A percentile compares a stretch with the other conserved stretches of the same genome.
phyloP scores from a whole-genome alignment of 1,140 invertebrate genomes.

The Pemphigus obesinymphae region DNA sequence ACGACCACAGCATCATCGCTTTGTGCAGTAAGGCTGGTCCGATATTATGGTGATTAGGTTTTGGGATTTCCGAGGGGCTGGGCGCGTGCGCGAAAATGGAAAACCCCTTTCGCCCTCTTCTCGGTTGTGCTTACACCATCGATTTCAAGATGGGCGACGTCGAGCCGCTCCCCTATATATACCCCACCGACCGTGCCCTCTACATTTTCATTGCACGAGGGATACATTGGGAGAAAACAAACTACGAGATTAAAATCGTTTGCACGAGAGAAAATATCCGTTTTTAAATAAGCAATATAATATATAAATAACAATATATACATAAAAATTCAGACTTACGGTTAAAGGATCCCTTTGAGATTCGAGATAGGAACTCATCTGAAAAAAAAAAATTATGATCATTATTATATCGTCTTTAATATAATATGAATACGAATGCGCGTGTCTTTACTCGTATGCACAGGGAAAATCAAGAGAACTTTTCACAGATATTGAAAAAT shows the following conservation, averaged over 20 bases:
- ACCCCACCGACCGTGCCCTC: not conserved
- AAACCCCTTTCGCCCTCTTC: conserved; percentile 25
- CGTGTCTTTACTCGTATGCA: not conserved
- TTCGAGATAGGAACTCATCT: conserved; percentile 41
- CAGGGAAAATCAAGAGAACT: not conserved
- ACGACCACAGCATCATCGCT: not conserved
- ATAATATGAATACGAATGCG: too few species aligned
- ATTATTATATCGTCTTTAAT: not conserved
- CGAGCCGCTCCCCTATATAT: conserved; percentile 22
- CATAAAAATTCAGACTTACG: conserved; percentile 13
- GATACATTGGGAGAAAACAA: conserved; percentile 16
- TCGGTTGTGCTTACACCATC: conserved; percentile 19
- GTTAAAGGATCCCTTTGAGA: conserved; percentile 42
- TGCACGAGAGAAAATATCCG: conserved; percentile 12
- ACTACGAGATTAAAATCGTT: conserved; percentile 35
- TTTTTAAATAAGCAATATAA: conserved; percentile 25
- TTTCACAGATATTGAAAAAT: not conserved
- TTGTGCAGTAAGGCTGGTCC: not conserved
- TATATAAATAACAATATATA: not conserved
- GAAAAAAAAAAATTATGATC: conserved; percentile 23
- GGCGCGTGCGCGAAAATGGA: conserved; percentile 38
- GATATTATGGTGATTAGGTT: conserved; percentile 20
- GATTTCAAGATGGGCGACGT: conserved; percentile 40
- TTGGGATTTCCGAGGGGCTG: conserved; percentile 12
- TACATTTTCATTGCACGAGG: not conserved